Conservation (phyloP, 1,140 invertebrate genomes). For the Drosophila repletoides region DNA sequence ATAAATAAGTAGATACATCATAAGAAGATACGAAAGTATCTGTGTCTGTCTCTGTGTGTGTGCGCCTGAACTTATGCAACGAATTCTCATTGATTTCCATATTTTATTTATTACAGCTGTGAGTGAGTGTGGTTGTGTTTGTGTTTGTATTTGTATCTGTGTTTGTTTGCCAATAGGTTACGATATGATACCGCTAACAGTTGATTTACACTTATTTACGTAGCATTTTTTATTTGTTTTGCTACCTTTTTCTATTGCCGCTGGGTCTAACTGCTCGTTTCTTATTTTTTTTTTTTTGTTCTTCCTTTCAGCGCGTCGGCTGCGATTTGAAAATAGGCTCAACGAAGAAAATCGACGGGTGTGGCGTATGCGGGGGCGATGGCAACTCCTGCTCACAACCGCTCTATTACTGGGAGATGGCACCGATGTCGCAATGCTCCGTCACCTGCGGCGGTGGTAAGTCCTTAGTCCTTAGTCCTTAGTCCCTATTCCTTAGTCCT, state of each 20-base stretch:
- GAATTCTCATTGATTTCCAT: constrained; percentile 71
- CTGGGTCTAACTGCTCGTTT: neutral
- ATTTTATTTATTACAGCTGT: constrained; percentile 66
- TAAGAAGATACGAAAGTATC: constrained; percentile 14
- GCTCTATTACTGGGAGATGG: constrained; percentile 92
- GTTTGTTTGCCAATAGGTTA: constrained; percentile 45
- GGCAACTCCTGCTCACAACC: constrained; percentile 90
- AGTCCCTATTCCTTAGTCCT: neutral
- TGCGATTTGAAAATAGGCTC: constrained; percentile 95
- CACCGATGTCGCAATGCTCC: constrained; percentile 91
- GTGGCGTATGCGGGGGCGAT: constrained; percentile 95
- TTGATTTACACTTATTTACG: constrained; percentile 77
- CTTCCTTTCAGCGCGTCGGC: constrained; percentile 89
- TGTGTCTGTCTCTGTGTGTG: neutral
- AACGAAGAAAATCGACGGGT: constrained; percentile 91
- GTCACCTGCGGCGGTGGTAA: constrained; percentile 96
- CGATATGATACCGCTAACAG: constrained; percentile 70
- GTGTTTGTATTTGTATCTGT: neutral
- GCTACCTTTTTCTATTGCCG: neutral
- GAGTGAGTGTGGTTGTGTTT: constrained; percentile 13
- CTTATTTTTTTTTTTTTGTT: constrained; percentile 19
- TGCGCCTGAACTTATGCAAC: constrained; percentile 53
- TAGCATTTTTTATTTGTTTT: constrained; percentile 43
- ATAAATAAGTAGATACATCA: constrained; percentile 15
- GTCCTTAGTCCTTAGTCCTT: constrained; percentile 68